Evolutionary conservation across 2,113 vertebrate genomes (phyloP).

Genomic region (Corythornis madagascariensis): DNA sequence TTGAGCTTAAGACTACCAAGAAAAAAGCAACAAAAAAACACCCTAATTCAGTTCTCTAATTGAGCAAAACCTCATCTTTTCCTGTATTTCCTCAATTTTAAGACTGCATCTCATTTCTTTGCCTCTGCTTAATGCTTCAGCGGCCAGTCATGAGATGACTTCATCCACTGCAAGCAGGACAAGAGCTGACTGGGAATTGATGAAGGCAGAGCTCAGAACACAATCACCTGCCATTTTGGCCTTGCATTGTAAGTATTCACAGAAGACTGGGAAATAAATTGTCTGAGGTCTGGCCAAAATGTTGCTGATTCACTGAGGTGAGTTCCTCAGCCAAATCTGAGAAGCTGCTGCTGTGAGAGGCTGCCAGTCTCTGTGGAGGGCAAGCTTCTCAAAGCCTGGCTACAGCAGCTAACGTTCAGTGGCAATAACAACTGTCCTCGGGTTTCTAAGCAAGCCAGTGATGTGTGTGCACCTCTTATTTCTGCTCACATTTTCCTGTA

Average conservation of each 20-base stretch:
- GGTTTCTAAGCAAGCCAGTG: background rate
- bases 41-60: background rate
- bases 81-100: background rate
- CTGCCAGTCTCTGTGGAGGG: background rate
- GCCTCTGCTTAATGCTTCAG: background rate
- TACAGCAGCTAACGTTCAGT: background rate
- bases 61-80: background rate
- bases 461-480: background rate
- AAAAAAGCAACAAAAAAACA: background rate
- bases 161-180: background rate
- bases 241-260: background rate
- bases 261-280: background rate
- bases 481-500: background rate
- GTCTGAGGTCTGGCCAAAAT: conserved; percentile 6
- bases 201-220: background rate
- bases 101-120: background rate
- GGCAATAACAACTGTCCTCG: background rate
- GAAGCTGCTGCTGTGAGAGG: background rate
- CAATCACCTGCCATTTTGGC: background rate
- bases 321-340: background rate
- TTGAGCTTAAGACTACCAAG: background rate
- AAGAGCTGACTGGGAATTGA: background rate
- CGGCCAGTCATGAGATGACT: background rate
- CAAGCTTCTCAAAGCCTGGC: background rate
- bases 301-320: conserved; percentile 28